These are phyloP conservation scores for Harpagoxenus sublaevis DNA, from an alignment of 2,888 invertebrate species.

Conservation along the genomic window DNA sequence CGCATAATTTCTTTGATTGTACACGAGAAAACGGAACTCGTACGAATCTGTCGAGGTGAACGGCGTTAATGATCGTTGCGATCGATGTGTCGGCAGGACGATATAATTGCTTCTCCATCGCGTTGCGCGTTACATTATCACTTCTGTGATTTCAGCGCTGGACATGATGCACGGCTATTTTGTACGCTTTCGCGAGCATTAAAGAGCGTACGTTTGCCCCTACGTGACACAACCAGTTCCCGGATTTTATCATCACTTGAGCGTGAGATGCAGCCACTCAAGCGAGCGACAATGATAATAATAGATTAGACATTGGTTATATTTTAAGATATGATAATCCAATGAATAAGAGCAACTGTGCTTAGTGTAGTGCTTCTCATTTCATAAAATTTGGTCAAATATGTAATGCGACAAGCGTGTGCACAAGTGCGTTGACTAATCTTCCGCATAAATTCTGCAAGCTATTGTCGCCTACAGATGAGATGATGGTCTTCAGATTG, in stretches of 20 bases:
- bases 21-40: not conserved
- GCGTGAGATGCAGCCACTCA: not conserved
- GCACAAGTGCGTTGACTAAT: not conserved
- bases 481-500: not conserved
- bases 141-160: slow-evolving; percentile 50
- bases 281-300: not conserved
- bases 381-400: not conserved
- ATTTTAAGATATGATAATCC: not conserved
- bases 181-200: slow-evolving; percentile 19
- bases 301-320: not conserved
- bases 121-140: slow-evolving; percentile 57
- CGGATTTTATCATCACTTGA: not conserved
- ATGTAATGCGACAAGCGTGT: not conserved
- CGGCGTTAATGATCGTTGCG: slow-evolving; percentile 12
- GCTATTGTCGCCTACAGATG: not conserved
- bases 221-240: slow-evolving; percentile 4
- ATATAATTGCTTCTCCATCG: slow-evolving; percentile 59
- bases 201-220: slow-evolving; percentile 17
- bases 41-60: not conserved
- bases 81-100: slow-evolving; percentile 6
- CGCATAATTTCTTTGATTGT: not conserved
- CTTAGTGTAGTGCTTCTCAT: not conserved
- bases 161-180: slow-evolving; percentile 42
- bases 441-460: not conserved
- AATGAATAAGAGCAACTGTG: not conserved